A percentile compares a stretch with the other conserved stretches of the same genome.
phyloP scores from a whole-genome alignment of 2,113 vertebrate species.

The Amazona guildingii region DNA sequence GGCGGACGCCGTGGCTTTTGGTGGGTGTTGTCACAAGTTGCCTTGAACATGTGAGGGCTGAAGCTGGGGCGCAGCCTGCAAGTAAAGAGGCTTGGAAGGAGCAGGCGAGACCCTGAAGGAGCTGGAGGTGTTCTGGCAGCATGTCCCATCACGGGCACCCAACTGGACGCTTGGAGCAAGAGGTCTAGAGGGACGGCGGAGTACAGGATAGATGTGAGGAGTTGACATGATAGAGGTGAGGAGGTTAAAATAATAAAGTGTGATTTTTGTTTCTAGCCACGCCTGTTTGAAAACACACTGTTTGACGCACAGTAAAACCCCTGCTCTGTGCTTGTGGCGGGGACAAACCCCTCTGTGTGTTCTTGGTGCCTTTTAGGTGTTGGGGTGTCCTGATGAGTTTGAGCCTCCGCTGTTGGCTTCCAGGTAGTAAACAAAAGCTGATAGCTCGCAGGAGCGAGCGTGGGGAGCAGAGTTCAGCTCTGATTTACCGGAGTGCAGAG shows the following conservation, averaged over 20 bases:
- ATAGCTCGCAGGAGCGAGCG: neutral
- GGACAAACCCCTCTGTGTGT: neutral
- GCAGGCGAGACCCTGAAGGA: neutral
- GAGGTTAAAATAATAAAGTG: neutral
- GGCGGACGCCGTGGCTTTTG: neutral
- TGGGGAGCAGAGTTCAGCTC: slow-evolving; percentile 20
- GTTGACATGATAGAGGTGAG: neutral
- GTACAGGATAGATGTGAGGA: neutral
- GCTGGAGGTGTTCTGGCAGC: too few relatives aligned
- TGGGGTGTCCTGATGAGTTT: neutral
- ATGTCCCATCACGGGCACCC: neutral
- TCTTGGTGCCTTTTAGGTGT: neutral
- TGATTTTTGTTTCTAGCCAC: neutral
- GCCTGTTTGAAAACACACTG: neutral
- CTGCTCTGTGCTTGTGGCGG: neutral
- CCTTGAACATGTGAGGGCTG: rapidly evolving
- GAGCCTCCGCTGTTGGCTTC: neutral
- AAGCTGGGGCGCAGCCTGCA: neutral
- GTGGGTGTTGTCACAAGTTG: neutral
- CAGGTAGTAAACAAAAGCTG: slow-evolving; percentile 2
- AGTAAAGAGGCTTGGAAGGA: neutral
- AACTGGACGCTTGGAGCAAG: rapidly evolving
- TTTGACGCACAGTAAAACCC: neutral
- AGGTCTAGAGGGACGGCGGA: neutral
- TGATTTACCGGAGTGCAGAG: slow-evolving; percentile 18